Evolutionary conservation across 53 echinoderm and acorn worm genomes (phyloP), one percentile per base, ranked within the genome.

Genomic region (Holothuria leucospilota): DNA sequence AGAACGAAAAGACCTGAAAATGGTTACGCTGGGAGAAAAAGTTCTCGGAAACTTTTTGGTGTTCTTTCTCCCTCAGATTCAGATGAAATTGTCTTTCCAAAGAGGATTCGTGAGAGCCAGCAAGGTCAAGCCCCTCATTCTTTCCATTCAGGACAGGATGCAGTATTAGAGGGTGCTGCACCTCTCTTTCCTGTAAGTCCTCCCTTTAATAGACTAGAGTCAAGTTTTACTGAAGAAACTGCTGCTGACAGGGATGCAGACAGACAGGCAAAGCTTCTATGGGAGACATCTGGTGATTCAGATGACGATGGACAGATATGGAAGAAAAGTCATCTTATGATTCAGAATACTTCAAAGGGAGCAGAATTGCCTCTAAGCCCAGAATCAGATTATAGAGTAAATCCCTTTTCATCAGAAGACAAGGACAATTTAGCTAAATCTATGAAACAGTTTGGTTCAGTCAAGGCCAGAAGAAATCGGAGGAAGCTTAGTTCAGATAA

Each of bases 81-180:
- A n/a, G 75, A 75, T 23, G 75, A 75, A 24, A 51, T 75, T 51
- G 75, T 75, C 51, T 52, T 52, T 20, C 51, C 75, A n/a, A 75
- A 75, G 24, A 75, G 51, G 52, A 51, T 75, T 6, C 25, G 75
- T 2, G 75, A 75, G 51, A 75, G 49, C 39, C 75, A n/a, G 8
- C 75, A 75, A 27, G 75, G 75, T 13, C 75, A n/a, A 16, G 21
- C 51, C 8, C 13, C 75, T 39, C 75, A 27, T 9, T 56, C 56
- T 18, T 16, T 56, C 18, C 16, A 4, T 18, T 18, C 56, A 56
- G 18, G 16, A 9, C 16, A 56, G 56, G 56, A 56, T 16, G 16
- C 56, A 18, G 16, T 56, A 16, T 56, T 56, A 56, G 56, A 56
- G 56, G 56, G 18, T 16, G 56, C 1, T 15, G 56, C 56, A 56